phyloP scores from a whole-genome alignment of 1,140 invertebrate species.

The Drosophila sturtevanti region DNA sequence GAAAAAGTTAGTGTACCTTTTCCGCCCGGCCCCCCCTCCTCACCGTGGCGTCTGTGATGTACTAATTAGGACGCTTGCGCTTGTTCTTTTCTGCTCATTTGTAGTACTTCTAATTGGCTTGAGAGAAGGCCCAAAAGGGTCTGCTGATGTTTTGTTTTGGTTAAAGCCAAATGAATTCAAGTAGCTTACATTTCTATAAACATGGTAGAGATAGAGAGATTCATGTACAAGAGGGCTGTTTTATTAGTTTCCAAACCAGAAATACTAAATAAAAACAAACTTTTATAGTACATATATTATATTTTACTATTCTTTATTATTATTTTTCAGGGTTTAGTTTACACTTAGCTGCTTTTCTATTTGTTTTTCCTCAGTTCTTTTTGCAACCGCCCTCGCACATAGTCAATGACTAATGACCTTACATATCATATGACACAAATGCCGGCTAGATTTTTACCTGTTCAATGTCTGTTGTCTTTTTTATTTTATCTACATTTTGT shows the following conservation, averaged over 20 bases:
- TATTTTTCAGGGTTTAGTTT: too few species aligned
- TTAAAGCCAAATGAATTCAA: constrained; percentile 34
- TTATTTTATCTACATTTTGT: constrained; percentile 51
- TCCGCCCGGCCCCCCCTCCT: neutral
- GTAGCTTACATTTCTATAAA: constrained; percentile 18
- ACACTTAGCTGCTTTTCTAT: too few species aligned
- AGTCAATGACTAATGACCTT: constrained; percentile 42
- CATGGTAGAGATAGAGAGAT: neutral
- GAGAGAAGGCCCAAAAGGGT: constrained; percentile 35
- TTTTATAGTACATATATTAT: too few species aligned
- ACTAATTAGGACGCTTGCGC: constrained; percentile 51
- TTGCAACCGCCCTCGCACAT: neutral
- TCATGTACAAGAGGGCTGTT: neutral
- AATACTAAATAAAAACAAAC: too few species aligned
- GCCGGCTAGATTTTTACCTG: constrained; percentile 55
- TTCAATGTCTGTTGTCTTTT: constrained; percentile 45
- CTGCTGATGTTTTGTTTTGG: constrained; percentile 27
- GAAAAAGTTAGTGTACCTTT: constrained; percentile 31
- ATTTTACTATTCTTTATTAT: too few species aligned
- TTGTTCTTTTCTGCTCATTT: constrained; percentile 44
- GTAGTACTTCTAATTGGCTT: constrained; percentile 62
- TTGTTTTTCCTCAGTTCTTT: too few species aligned
- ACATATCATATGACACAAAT: constrained; percentile 59
- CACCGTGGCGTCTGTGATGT: too few species aligned
- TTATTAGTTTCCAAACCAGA: neutral